These are phyloP conservation scores for Automeris io DNA, from an alignment of 2,888 invertebrate genomes.

Conservation along the genomic window DNA sequence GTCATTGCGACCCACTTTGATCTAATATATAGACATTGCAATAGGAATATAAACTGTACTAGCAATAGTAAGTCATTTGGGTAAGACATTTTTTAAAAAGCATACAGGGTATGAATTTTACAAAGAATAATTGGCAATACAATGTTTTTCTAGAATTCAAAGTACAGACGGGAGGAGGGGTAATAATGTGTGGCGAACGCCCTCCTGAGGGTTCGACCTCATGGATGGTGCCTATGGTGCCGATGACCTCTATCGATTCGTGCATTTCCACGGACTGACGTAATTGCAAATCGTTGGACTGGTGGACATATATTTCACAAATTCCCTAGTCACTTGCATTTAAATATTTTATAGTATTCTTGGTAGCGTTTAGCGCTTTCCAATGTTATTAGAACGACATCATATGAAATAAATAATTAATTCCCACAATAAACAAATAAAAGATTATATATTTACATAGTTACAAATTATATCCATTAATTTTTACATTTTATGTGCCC, in stretches of 20 bases:
- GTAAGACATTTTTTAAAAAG: too few relatives aligned
- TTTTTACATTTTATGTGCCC: too few relatives aligned
- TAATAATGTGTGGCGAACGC: conserved; percentile 58
- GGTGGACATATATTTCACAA: conserved; percentile 16
- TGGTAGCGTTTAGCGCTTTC: conserved; percentile 14
- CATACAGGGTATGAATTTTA: conserved; percentile 8
- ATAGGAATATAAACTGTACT: too few relatives aligned
- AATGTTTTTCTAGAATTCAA: conserved; percentile 60
- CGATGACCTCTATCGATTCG: conserved; percentile 74
- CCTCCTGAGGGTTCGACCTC: conserved; percentile 65
- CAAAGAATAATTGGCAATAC: conserved; percentile 47
- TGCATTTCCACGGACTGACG: conserved; percentile 55
- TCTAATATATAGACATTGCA: too few relatives aligned
- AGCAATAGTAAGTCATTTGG: too few relatives aligned
- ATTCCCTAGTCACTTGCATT: conserved; percentile 10
- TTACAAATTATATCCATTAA: too few relatives aligned
- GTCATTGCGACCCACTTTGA: too few relatives aligned
- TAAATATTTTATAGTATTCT: conserved; percentile 25
- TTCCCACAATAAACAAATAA: not conserved
- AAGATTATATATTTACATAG: too few relatives aligned
- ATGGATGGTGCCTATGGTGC: conserved; percentile 66
- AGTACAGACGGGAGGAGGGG: conserved; percentile 47
- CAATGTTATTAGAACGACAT: not conserved
- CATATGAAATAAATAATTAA: not conserved
- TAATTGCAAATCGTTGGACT: conserved; percentile 55